Conservation (phyloP, 2,113 vertebrate species). For the Ochotona princeps region DNA sequence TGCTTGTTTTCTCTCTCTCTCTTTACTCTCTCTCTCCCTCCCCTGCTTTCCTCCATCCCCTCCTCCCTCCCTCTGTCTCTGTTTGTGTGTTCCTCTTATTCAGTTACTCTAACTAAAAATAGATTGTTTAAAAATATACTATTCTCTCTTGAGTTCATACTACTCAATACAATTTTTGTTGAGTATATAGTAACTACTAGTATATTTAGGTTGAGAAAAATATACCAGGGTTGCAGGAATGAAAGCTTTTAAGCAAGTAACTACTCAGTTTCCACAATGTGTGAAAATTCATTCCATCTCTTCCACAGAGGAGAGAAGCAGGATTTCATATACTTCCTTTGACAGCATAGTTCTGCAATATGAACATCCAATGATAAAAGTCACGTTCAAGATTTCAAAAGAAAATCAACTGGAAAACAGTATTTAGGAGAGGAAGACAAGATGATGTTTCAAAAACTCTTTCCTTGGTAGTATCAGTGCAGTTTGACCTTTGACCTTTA, state of each 20-base stretch:
- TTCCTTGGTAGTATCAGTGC: background rate
- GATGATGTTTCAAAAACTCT: background rate
- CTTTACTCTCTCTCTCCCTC: no score
- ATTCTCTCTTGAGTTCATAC: no score
- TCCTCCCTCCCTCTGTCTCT: no score
- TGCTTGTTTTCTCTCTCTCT: no score
- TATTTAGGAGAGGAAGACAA: background rate
- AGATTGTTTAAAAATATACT: no score
- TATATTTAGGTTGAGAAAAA: background rate
- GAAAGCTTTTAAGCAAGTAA: background rate
- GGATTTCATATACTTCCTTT: background rate
- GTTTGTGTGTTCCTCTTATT: no score
- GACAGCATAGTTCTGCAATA: background rate
- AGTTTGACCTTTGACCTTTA: background rate
- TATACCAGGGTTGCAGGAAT: background rate
- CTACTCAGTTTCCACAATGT: background rate
- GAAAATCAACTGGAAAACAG: background rate
- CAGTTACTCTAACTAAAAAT: no score
- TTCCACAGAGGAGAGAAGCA: background rate
- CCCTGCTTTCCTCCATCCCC: no score
- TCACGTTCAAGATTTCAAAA: background rate
- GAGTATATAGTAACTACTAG: no score
- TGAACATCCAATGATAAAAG: background rate
- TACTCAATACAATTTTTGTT: no score
- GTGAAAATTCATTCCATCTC: background rate